These are phyloP conservation scores for Siphonodentalium dalli DNA, from an alignment of 2,888 invertebrate genomes.

Conservation along the genomic window DNA sequence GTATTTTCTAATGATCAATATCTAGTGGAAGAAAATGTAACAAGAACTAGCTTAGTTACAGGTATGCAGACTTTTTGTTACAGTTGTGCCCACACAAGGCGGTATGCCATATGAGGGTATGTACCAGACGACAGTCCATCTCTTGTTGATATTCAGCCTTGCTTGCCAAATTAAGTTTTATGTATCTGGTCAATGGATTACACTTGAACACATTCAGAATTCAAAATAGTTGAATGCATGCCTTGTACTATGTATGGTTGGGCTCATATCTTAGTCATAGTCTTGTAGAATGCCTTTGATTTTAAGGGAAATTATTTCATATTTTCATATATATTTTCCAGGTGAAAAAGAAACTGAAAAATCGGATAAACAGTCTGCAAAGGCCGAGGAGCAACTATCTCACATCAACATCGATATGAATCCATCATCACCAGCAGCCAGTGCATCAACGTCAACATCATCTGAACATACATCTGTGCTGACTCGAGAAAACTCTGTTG, in stretches of 20 bases:
- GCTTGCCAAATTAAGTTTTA: background rate
- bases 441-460: conserved; percentile 31
- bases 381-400: conserved; percentile 67
- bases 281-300: too few relatives aligned
- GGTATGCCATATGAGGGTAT: too few relatives aligned
- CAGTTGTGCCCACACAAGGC: too few relatives aligned
- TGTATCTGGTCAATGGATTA: too few relatives aligned
- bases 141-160: background rate
- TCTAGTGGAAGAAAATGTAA: background rate
- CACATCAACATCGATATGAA: conserved; percentile 63
- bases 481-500: conserved; percentile 49
- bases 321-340: conserved; percentile 26
- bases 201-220: too few relatives aligned
- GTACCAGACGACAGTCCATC: background rate
- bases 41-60: background rate
- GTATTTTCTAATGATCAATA: background rate
- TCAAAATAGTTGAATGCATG: too few relatives aligned
- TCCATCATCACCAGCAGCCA: conserved; percentile 53
- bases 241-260: too few relatives aligned
- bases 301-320: background rate
- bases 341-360: conserved; percentile 54
- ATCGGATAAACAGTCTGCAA: conserved; percentile 35
- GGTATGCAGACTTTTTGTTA: background rate
- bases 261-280: too few relatives aligned
- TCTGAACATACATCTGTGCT: conserved; percentile 28